Evolutionary conservation across 2,113 vertebrate genomes (phyloP), one percentile per base, ranked within the genome.

Genomic region (Dicrurus megarhynchus): DNA sequence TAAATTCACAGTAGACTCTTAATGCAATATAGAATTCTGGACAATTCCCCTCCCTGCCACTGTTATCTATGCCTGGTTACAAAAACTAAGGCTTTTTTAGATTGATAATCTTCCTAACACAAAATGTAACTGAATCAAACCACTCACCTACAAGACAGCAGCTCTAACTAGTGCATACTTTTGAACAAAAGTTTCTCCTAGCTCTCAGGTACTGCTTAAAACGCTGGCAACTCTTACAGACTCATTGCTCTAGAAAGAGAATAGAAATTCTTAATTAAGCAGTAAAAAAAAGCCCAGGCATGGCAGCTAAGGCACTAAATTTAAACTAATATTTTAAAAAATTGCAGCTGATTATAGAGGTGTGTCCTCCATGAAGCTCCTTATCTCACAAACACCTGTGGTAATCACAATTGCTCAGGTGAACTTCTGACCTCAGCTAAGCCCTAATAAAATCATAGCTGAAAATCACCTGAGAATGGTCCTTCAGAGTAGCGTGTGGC

Each of bases 401-500:
- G 53, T 9, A 74, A 85, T 46, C 56, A 41, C 73, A 60, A 19
- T 65, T 22, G 32, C 37, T 17, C 73, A 61, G 3, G 0, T 65
- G 73, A 93, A 94, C 86, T 95, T 30, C 76, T 50, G 80, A 92
- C 79, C 81, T 70, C 74, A 63, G n/a, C 37, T 79, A 53, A 90
- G 13, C 47, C 44, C 67, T 20, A 55, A 81, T 53, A 87, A 95
- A 90, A 57, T 17, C 0, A 0, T 3, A 61, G n/a, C 60, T 92
- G 59, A 35, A 53, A 67, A 77, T 44, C 77, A 84, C 37, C 82
- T 61, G 64, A 50, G 73, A 87, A 50, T 11, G 64, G 35, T 56
- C 50, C 37, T 69, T 19, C 50, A 68, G 59, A 41, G 37, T 1
- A 33, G 28, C 24, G 14, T n/a, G 33, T 1, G 22, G 56, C 44